phyloP scores from a whole-genome alignment of 2,797 vertebrate genomes.

The Rhabdophis nuchalis region DNA sequence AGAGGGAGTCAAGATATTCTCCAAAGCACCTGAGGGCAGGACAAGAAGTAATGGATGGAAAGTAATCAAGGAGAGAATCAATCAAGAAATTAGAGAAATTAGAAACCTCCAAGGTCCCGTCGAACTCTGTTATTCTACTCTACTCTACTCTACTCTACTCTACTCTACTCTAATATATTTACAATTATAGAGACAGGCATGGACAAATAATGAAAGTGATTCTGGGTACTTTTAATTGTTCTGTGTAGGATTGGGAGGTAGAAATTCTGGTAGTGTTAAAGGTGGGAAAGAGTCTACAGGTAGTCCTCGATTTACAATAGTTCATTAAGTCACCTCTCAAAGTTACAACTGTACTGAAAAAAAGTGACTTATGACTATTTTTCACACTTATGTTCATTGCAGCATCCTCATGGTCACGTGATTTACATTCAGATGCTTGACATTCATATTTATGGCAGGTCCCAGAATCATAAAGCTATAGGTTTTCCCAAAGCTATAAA shows the following conservation, averaged over 20 bases:
- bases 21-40: no score
- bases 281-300: not conserved
- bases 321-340: not conserved
- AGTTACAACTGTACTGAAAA: not conserved
- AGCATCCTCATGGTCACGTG: not conserved
- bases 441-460: not conserved
- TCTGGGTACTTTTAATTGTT: not conserved
- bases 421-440: not conserved
- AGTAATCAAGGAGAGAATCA: no score
- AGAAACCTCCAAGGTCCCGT: no score
- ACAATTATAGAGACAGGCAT: not conserved
- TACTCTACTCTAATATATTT: not conserved
- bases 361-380: not conserved
- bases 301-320: not conserved
- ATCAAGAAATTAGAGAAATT: no score
- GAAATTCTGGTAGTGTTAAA: not conserved
- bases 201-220: not conserved
- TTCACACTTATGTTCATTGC: not conserved
- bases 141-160: no score
- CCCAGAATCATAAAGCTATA: not conserved
- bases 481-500: not conserved
- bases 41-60: no score
- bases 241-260: not conserved
- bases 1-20: no score
- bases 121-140: no score